These are phyloP conservation scores for Phaenicophaeus curvirostris DNA, from an alignment of 2,797 vertebrate genomes.

Conservation along the genomic window DNA sequence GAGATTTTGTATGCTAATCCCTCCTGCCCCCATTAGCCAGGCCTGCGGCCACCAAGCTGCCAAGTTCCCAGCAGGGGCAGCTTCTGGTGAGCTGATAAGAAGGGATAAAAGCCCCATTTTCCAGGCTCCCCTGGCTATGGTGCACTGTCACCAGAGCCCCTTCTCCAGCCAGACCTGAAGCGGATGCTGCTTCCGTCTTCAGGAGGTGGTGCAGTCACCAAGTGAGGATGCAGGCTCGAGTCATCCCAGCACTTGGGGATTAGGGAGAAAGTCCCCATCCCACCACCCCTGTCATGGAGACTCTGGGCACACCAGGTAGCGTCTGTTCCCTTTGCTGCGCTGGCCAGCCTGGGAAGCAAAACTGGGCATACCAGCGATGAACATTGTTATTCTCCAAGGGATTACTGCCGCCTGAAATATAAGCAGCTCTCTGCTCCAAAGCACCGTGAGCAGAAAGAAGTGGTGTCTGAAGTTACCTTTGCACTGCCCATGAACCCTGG, in stretches of 20 bases:
- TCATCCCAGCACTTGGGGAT: background rate
- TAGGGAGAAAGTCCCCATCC: background rate
- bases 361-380: accelerated
- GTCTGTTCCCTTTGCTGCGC: background rate
- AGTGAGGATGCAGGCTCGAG: background rate
- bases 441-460: background rate
- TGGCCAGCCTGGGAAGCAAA: background rate
- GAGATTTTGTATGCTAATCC: constrained; percentile 27
- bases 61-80: background rate
- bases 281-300: background rate
- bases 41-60: background rate
- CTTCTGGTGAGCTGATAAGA: background rate
- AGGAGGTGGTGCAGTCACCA: background rate
- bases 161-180: background rate
- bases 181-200: background rate
- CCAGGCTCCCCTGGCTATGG: background rate
- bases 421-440: background rate
- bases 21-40: background rate
- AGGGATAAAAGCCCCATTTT: background rate
- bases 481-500: background rate
- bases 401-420: background rate
- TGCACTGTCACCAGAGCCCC: background rate
- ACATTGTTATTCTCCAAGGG: background rate
- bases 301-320: background rate
- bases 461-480: background rate